A percentile compares a stretch with the other conserved stretches of the same genome.
Conservation (phyloP, 2,888 invertebrate species). For the Tachina grossa region DNA sequence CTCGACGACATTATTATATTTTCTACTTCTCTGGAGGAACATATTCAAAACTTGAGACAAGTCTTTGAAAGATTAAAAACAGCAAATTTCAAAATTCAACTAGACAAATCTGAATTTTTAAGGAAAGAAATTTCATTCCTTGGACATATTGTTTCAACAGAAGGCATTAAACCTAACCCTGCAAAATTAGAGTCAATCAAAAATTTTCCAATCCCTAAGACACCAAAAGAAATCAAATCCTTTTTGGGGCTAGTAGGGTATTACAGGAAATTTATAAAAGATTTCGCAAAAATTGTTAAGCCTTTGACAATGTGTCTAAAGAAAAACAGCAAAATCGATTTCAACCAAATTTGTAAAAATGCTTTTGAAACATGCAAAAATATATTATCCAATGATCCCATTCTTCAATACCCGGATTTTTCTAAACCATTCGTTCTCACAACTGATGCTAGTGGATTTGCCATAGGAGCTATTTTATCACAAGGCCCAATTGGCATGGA, state of each 20-base stretch:
- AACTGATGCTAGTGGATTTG: background rate
- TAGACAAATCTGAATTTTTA: background rate
- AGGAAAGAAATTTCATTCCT: background rate
- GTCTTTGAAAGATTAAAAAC: background rate
- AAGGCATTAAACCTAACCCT: background rate
- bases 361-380: background rate
- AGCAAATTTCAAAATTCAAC: background rate
- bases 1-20: too few species aligned
- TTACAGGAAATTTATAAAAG: constrained; percentile 13
- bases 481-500: constrained; percentile 69
- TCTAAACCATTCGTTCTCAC: background rate
- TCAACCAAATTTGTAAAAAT: background rate
- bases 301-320: constrained; percentile 11
- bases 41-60: too few species aligned
- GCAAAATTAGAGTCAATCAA: background rate
- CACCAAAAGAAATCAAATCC: background rate
- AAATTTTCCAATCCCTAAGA: constrained; percentile 1
- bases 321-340: background rate
- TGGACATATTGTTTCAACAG: background rate
- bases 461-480: background rate
- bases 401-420: background rate
- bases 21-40: too few species aligned
- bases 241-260: constrained; percentile 15
- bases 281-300: constrained; percentile 9
- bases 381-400: background rate